phyloP scores from a whole-genome alignment of 64 coral and sea anemone species.

The Montipora capricornis region DNA sequence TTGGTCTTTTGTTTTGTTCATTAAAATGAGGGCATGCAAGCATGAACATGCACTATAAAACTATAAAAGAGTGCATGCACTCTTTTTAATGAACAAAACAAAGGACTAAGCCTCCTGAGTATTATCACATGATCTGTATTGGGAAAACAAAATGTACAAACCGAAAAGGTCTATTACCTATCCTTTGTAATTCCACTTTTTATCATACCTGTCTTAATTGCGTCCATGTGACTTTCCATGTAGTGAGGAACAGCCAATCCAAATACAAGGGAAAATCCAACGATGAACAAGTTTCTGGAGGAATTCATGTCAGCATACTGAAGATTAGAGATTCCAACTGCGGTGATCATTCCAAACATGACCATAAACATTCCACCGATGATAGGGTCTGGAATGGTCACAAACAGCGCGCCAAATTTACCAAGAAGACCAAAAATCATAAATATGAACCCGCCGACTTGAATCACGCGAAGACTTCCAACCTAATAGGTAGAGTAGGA shows the following conservation, averaged over 20 bases:
- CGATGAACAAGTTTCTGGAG: constrained; percentile 60
- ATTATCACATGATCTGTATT: no score
- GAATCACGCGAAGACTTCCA: constrained; percentile 60
- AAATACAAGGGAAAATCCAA: constrained; percentile 51
- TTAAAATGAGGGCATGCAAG: no score
- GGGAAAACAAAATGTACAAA: no score
- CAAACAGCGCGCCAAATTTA: constrained; percentile 65
- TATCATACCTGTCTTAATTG: constrained; percentile 40
- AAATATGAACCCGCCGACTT: constrained; percentile 40
- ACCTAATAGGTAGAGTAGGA: constrained; percentile 19
- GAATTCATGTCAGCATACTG: constrained; percentile 71
- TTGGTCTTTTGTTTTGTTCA: no score
- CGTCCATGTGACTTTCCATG: constrained; percentile 10
- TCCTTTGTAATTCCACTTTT: no score
- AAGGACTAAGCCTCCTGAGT: no score
- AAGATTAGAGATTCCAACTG: constrained; percentile 62
- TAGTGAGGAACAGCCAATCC: constrained; percentile 47
- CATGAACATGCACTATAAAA: no score
- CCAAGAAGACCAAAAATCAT: constrained; percentile 20
- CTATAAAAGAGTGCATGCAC: no score
- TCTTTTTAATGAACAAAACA: no score
- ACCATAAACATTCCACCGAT: constrained; percentile 49
- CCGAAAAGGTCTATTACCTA: no score
- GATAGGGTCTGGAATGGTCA: constrained; percentile 67
- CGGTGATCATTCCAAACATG: constrained; percentile 66